Evolutionary conservation across 2,797 vertebrate species (phyloP).

Genomic region (Lepus oiostolus): DNA sequence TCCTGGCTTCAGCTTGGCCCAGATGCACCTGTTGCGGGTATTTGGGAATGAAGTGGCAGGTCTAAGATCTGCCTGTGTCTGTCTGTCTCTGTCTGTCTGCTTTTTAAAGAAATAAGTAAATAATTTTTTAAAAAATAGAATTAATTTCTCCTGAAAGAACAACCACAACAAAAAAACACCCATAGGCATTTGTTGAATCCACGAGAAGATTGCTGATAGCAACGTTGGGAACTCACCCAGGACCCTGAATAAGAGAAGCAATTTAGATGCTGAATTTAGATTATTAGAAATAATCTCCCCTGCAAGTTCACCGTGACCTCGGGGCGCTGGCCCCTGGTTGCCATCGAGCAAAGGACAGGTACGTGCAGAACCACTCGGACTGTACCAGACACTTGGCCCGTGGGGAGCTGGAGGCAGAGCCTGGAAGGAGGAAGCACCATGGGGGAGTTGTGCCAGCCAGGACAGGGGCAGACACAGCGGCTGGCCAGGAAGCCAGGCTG

Average conservation of each 20-base stretch:
- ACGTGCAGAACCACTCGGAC: too few relatives aligned
- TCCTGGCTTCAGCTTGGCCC: too few relatives aligned
- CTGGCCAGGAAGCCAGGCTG: neutral
- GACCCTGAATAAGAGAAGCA: neutral
- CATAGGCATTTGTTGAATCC: neutral
- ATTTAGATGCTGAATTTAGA: too few relatives aligned
- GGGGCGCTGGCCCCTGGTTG: neutral
- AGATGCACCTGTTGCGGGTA: too few relatives aligned
- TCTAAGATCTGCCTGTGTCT: too few relatives aligned
- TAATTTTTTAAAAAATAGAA: neutral
- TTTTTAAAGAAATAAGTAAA: too few relatives aligned
- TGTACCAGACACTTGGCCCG: neutral
- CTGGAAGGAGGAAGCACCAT: neutral
- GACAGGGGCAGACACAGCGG: neutral
- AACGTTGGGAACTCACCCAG: neutral
- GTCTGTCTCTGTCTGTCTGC: too few relatives aligned
- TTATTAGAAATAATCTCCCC: neutral
- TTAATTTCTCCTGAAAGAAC: neutral
- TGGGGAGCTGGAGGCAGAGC: neutral
- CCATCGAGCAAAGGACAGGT: neutral
- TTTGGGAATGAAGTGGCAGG: too few relatives aligned
- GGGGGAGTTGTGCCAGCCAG: neutral
- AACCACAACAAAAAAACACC: neutral
- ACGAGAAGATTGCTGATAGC: neutral
- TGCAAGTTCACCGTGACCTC: neutral